Evolutionary conservation across 2,113 vertebrate species (phyloP).

Genomic region (Candoia aspera): DNA sequence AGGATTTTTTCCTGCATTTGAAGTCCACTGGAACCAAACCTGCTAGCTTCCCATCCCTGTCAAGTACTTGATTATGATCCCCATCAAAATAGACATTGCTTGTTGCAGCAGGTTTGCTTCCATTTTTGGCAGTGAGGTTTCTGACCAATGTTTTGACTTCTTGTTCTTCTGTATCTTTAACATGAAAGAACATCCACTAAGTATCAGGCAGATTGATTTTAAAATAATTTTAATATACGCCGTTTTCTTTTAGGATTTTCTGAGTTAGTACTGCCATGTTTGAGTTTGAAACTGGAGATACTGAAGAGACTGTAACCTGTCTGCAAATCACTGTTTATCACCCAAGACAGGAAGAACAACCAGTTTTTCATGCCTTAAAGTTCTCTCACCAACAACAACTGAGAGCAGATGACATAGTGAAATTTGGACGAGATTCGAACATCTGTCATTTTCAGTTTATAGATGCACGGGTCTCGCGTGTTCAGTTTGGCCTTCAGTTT

Average conservation of each 20-base stretch:
- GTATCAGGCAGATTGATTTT: accelerated
- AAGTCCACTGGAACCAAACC: not conserved
- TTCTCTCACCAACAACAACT: slow-evolving; percentile 64
- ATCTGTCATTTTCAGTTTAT: slow-evolving; percentile 76
- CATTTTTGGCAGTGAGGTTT: not conserved
- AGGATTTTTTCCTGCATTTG: not conserved
- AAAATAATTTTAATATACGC: not conserved
- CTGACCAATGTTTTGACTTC: too few relatives aligned
- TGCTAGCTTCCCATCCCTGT: not conserved
- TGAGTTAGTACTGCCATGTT: slow-evolving; percentile 36
- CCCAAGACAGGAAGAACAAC: slow-evolving; percentile 71
- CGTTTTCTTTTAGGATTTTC: not conserved
- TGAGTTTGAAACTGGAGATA: slow-evolving; percentile 76
- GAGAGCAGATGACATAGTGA: slow-evolving; percentile 74
- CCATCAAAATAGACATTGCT: not conserved
- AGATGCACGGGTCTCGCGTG: slow-evolving; percentile 81
- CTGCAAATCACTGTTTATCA: slow-evolving; percentile 85
- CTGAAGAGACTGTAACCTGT: slow-evolving; percentile 82
- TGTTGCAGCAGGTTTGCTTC: not conserved
- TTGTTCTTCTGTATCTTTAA: not conserved
- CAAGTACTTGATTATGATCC: not conserved
- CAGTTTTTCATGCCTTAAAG: slow-evolving; percentile 73
- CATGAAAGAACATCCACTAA: not conserved
- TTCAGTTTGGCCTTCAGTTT: slow-evolving; percentile 83
- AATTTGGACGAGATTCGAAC: slow-evolving; percentile 81